A percentile compares a stretch with the other conserved stretches of the same genome.
phyloP scores from a whole-genome alignment of 2,888 invertebrate species.

The Onchidella celtica region DNA sequence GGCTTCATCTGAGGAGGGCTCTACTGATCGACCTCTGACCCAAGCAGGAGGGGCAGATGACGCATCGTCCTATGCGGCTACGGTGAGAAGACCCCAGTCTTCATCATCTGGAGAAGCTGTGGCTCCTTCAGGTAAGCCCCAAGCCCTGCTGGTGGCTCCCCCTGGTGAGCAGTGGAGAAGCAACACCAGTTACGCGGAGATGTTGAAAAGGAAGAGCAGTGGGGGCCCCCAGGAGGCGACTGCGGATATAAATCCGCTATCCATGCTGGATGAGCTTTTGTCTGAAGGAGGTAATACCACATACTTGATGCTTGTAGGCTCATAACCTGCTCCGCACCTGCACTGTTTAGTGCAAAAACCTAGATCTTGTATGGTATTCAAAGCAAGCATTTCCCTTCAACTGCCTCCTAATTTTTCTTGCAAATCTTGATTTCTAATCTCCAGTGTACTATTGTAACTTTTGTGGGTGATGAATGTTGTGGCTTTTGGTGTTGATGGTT shows the following conservation, averaged over 20 bases:
- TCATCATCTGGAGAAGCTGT: constrained; percentile 51
- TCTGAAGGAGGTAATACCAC: constrained; percentile 64
- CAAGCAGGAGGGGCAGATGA: constrained; percentile 56
- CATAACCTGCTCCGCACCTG: constrained; percentile 14
- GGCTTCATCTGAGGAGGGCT: constrained; percentile 60
- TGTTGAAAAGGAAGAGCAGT: constrained; percentile 63
- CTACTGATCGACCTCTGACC: constrained; percentile 68
- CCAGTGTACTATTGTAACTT: neutral
- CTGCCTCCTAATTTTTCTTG: too few species aligned
- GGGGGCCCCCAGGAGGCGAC: constrained; percentile 67
- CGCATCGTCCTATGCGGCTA: constrained; percentile 65
- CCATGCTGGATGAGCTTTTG: constrained; percentile 61
- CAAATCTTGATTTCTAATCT: too few species aligned
- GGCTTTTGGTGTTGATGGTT: too few species aligned
- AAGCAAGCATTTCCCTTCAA: neutral
- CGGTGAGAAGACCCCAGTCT: constrained; percentile 57
- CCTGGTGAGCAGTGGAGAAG: constrained; percentile 37
- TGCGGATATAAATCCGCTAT: constrained; percentile 50
- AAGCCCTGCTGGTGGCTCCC: constrained; percentile 32
- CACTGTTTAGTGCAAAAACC: neutral
- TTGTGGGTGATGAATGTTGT: neutral
- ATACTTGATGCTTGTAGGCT: constrained; percentile 2
- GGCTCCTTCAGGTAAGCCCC: constrained; percentile 54
- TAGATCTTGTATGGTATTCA: constrained; percentile 2
- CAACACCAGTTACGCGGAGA: constrained; percentile 71